These are phyloP conservation scores for Channa argus DNA, from an alignment of 2,113 vertebrate genomes.

Conservation along the genomic window DNA sequence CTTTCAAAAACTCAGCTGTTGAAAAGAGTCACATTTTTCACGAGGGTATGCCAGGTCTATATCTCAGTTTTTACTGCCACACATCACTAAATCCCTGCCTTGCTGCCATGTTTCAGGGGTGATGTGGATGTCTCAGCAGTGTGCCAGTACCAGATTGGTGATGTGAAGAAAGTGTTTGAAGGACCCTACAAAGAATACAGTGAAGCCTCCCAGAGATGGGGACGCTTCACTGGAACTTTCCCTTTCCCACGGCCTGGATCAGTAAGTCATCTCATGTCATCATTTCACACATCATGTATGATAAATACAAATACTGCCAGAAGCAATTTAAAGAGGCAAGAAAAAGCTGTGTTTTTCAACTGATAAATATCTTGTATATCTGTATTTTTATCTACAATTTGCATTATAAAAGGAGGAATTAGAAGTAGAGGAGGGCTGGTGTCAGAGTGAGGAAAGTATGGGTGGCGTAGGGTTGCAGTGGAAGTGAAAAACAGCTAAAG, in stretches of 20 bases:
- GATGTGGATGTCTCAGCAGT: conserved; percentile 93
- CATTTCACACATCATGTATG: background rate
- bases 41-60: conserved; percentile 31
- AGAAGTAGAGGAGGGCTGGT: conserved; percentile 4
- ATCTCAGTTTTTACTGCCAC: conserved; percentile 27
- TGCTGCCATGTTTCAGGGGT: conserved; percentile 84
- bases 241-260: conserved; percentile 90
- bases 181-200: conserved; percentile 94
- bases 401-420: conserved; percentile 8
- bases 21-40: conserved; percentile 19
- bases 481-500: conserved; percentile 40
- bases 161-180: conserved; percentile 92
- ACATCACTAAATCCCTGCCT: conserved; percentile 38
- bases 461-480: conserved; percentile 13
- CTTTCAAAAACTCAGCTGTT: no score
- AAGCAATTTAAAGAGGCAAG: background rate
- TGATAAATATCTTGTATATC: background rate
- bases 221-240: conserved; percentile 85
- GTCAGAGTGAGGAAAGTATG: conserved; percentile 5
- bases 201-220: conserved; percentile 92
- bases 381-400: conserved; percentile 13
- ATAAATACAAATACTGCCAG: background rate
- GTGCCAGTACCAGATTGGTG: conserved; percentile 90
- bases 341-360: background rate
- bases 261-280: conserved; percentile 79